A percentile compares a stretch with the other conserved stretches of the same genome.
Evolutionary conservation across 2,888 invertebrate genomes (phyloP).

Genomic region (Bellardia pandia): DNA sequence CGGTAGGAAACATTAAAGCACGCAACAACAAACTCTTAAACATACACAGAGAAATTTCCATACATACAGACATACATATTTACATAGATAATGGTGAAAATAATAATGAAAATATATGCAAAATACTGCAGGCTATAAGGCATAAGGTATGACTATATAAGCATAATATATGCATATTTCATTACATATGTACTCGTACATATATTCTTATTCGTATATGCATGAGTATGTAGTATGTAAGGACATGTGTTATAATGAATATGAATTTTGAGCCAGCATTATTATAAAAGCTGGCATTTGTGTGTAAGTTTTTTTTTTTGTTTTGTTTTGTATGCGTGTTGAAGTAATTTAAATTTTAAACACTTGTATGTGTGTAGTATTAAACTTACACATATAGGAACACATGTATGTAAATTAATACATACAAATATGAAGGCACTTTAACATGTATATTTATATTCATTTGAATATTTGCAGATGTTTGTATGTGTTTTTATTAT

Average conservation of each 20-base stretch:
- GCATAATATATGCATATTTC: constrained; percentile 32
- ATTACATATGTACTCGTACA: not conserved
- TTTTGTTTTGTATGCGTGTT: not conserved
- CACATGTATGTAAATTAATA: not conserved
- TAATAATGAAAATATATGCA: constrained; percentile 42
- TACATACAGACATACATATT: not conserved
- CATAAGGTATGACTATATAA: constrained; percentile 2
- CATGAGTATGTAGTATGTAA: not conserved
- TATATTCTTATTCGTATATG: not conserved
- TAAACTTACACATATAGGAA: not conserved
- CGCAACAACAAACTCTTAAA: not conserved
- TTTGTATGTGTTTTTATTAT: not conserved
- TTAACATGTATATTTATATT: not conserved
- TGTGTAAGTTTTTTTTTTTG: not conserved
- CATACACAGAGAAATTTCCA: constrained; percentile 12
- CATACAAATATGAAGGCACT: not conserved
- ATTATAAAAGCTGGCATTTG: not conserved
- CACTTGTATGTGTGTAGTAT: not conserved
- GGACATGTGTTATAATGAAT: constrained; percentile 10
- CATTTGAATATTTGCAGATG: constrained; percentile 6
- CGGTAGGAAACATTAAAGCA: constrained; percentile 37
- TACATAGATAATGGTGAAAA: constrained; percentile 25
- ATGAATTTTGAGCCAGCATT: constrained; percentile 17
- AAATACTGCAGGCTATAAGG: constrained; percentile 52
- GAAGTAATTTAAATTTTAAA: constrained; percentile 28